These are phyloP conservation scores for Euphydryas editha DNA, from an alignment of 2,888 invertebrate genomes.

Conservation along the genomic window DNA sequence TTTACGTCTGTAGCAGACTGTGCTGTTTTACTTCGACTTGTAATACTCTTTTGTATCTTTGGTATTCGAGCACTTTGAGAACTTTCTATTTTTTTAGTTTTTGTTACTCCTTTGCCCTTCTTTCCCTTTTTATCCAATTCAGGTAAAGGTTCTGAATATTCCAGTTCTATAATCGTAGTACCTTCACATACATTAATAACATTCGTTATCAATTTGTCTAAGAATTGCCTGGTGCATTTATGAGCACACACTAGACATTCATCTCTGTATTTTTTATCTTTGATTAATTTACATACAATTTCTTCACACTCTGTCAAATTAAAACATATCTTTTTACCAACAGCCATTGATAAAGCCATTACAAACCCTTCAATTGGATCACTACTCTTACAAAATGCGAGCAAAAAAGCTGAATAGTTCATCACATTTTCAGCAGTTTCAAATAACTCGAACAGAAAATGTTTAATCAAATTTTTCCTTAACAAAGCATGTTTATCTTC, in stretches of 20 bases:
- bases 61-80: conserved; percentile 61
- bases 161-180: conserved; percentile 65
- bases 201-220: conserved; percentile 59
- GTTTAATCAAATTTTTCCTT: conserved; percentile 72
- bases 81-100: conserved; percentile 54
- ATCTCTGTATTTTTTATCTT: conserved; percentile 66
- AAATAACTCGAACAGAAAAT: conserved; percentile 84
- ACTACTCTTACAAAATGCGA: conserved; percentile 85
- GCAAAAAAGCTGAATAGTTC: conserved; percentile 85
- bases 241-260: conserved; percentile 66
- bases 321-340: conserved; percentile 81
- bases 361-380: conserved; percentile 82
- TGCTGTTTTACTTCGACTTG: conserved; percentile 49
- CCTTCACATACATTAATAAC: conserved; percentile 67
- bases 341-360: conserved; percentile 81
- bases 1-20: conserved; percentile 64
- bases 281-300: conserved; percentile 69
- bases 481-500: conserved; percentile 55
- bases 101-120: conserved; percentile 53
- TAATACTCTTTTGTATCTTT: conserved; percentile 51
- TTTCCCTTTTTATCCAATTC: conserved; percentile 60
- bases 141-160: conserved; percentile 52
- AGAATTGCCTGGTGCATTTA: conserved; percentile 61
- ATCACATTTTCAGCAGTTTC: conserved; percentile 70
- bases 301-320: conserved; percentile 74